Conservation (phyloP, 2,113 vertebrate species). For the chimpanzee (Pan troglodytes) region NHGRI_mPanTro3-v2.1_pri NC_072408.2:105081501-105082000, state of each 20-base stretch:
- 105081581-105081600: background rate
- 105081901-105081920: background rate
- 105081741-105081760: background rate
- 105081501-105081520: background rate
- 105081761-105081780: background rate
- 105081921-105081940: background rate
- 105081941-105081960: background rate
- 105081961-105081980: background rate
- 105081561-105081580: background rate
- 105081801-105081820: background rate
- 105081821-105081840: background rate
- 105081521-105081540: background rate
- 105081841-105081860: background rate
- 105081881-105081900: background rate
- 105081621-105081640: background rate
- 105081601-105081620: background rate
- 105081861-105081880: background rate
- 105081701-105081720: background rate
- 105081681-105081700: background rate
- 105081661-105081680: background rate
- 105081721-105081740: background rate
- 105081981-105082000: background rate
- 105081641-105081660: background rate
- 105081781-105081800: background rate
- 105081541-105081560: background rate